Evolutionary conservation across 2,113 vertebrate genomes (phyloP).

Genomic region (Seriola quinqueradiata): DNA sequence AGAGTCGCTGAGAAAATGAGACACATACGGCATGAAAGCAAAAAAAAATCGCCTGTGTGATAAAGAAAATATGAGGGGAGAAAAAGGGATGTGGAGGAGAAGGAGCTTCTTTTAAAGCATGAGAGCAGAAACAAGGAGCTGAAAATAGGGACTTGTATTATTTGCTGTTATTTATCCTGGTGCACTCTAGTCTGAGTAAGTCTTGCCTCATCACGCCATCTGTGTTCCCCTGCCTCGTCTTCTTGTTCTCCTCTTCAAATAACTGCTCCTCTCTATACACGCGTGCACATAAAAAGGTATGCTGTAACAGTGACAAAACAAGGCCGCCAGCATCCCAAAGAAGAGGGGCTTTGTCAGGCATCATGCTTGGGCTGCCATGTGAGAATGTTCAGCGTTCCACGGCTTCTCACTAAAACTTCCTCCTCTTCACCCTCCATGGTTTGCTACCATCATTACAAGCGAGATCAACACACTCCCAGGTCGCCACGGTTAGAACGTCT

Average conservation of each 20-base stretch:
- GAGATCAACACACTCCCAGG: constrained; percentile 30
- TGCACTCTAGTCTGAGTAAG: constrained; percentile 32
- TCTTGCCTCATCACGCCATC: constrained; percentile 47
- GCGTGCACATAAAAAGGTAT: background rate
- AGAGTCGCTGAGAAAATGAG: constrained; percentile 49
- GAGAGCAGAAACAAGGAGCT: constrained; percentile 36
- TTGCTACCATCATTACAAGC: background rate
- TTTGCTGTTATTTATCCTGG: constrained; percentile 45
- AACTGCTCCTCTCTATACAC: background rate
- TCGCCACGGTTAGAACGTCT: constrained; percentile 3
- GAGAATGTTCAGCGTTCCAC: constrained; percentile 13
- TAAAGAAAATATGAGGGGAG: constrained; percentile 44
- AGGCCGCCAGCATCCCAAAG: constrained; percentile 8
- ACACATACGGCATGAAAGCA: constrained; percentile 43
- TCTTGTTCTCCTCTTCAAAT: constrained; percentile 44
- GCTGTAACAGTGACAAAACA: constrained; percentile 30
- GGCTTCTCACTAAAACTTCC: background rate
- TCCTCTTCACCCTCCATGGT: background rate
- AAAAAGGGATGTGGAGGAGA: background rate
- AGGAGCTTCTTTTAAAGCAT: constrained; percentile 26
- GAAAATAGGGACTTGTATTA: constrained; percentile 41
- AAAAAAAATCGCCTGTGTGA: constrained; percentile 34
- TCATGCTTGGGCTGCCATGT: constrained; percentile 39
- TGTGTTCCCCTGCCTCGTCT: constrained; percentile 23
- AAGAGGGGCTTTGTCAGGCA: constrained; percentile 27